Base-by-base conservation (phyloP, 2,797 vertebrate genomes). In the Sylvilagus floridanus region DNA sequence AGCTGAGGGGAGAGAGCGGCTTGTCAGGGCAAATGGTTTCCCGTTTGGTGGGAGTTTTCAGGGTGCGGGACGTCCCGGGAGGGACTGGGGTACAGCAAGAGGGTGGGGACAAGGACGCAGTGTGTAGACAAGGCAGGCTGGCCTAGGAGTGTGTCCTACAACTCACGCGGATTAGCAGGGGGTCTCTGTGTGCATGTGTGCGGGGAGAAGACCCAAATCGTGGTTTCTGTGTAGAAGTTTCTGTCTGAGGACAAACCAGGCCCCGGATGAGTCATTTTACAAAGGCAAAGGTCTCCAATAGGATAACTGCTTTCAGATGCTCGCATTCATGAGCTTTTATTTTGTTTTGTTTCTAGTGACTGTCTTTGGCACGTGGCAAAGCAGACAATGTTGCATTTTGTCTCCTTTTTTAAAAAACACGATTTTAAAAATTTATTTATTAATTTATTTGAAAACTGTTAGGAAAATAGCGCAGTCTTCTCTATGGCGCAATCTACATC, bases 11-110 rank as follows among this genome's bases (percentile, higher is more conserved):
- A 94, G 86, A 90, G 26, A 63, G 26, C 6, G 76, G 16, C 9
- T 90, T 69, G 11, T 54, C 30, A 54, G 32, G 21, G 35, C 28
- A 76, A 83, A n/a, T 77, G 78, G 37, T 86, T 95, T 96, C 76
- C 50, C 63, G 84, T 2, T 28, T 71, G 21, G 37, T 95, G 76
- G 60, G 81, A 88, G 22, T 85, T 76, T 88, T 60, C 4, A 72
- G 78, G 82, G 57, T 13, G 47, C 62, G 47, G 78, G 90, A 84
- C 72, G 32, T 78, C 87, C 75, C 68, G 72, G 73, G 79, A 93
- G 22, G 50, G 69, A 28, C 42, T 30, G 68, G 13, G 32, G 63
- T 68, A 16, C 65, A 8, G 24, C 42, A 35, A 84, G 75, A 84
- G 16, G 52, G 12, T 66, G 35, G 35, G 12, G 37, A 78, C 37